These are phyloP conservation scores for Argopecten irradians DNA, from an alignment of 1,140 invertebrate genomes.

Conservation along the genomic window DNA sequence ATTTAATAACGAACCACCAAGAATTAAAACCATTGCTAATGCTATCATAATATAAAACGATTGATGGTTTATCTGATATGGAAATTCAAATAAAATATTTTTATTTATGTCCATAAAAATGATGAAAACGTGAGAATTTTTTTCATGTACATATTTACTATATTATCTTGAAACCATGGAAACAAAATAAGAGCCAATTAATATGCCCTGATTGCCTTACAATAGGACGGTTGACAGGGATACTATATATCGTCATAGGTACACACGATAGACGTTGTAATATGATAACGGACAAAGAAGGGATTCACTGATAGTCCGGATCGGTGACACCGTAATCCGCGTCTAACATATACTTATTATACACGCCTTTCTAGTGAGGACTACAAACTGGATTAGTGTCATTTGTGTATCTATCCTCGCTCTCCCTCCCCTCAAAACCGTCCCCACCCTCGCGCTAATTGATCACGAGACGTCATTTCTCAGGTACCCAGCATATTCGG, in stretches of 20 bases:
- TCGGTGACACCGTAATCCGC: neutral
- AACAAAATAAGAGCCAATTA: neutral
- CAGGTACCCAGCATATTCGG: neutral
- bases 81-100: too few species aligned
- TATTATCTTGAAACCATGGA: neutral
- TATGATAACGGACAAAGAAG: neutral
- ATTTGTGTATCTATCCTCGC: neutral
- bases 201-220: neutral
- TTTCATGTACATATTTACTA: neutral
- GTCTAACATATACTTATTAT: neutral
- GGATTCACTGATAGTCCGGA: neutral
- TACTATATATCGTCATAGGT: neutral
- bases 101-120: neutral
- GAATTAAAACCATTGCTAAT: too few species aligned
- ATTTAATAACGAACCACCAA: too few species aligned
- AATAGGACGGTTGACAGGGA: neutral
- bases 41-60: too few species aligned
- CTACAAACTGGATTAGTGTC: neutral
- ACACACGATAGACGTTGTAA: neutral
- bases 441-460: conserved; percentile 13
- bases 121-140: neutral
- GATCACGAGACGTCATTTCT: neutral
- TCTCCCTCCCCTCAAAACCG: neutral
- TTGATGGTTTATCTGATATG: too few species aligned
- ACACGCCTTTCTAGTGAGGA: neutral